Evolutionary conservation across 2,888 invertebrate species (phyloP).

Genomic region (Nemurella pictetii): DNA sequence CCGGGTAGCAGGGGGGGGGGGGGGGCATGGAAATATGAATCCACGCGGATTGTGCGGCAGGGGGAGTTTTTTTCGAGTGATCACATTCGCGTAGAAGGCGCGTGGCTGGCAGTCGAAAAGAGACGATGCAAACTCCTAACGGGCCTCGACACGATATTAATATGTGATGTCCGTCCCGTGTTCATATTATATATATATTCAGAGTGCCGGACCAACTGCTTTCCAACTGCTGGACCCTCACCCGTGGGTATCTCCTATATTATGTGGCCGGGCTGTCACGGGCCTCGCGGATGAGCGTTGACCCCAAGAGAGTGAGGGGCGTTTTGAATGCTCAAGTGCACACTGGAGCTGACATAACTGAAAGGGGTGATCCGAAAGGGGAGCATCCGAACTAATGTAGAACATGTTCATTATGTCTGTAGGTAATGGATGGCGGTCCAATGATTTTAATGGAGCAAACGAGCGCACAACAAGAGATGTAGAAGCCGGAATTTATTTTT

Average conservation of each 20-base stretch:
- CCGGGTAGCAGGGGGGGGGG: no score
- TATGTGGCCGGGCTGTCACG: not conserved
- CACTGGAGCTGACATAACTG: not conserved
- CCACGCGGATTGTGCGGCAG: not conserved
- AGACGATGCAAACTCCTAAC: not conserved
- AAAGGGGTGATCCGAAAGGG: not conserved
- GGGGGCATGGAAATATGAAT: not conserved
- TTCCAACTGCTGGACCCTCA: no score
- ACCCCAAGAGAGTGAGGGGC: not conserved
- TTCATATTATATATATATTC: not conserved
- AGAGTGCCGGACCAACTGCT: no score
- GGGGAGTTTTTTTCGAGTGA: not conserved
- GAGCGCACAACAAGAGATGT: not conserved
- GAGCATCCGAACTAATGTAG: not conserved
- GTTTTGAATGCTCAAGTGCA: no score
- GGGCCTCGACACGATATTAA: not conserved
- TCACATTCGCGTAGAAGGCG: not conserved
- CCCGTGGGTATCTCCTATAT: not conserved
- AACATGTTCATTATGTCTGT: not conserved
- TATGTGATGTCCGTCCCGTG: not conserved
- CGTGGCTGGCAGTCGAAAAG: not conserved
- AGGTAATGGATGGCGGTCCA: not conserved
- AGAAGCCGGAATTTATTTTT: not conserved
- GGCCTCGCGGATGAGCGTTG: not conserved
- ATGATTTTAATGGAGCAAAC: not conserved